A percentile compares a stretch with the other conserved stretches of the same genome.
Evolutionary conservation across 2,888 invertebrate genomes (phyloP).

Genomic region (Lepidochrysops patricia): DNA sequence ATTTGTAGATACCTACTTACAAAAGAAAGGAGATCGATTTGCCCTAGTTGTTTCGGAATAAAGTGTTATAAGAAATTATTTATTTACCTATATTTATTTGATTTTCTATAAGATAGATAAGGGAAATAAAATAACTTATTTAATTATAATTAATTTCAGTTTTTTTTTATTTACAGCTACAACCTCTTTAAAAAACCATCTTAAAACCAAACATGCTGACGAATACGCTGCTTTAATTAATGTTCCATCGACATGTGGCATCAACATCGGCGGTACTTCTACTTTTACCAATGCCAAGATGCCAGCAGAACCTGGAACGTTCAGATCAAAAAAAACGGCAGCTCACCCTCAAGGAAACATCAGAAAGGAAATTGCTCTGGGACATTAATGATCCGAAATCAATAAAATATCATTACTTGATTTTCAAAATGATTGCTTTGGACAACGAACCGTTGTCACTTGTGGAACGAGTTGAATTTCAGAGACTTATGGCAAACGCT

Average conservation of each 20-base stretch:
- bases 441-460: slow-evolving; percentile 27
- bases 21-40: neutral
- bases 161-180: slow-evolving; percentile 14
- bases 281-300: slow-evolving; percentile 19
- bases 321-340: slow-evolving; percentile 19
- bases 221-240: slow-evolving; percentile 22
- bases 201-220: slow-evolving; percentile 25
- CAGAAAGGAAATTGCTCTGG: slow-evolving; percentile 21
- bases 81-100: neutral
- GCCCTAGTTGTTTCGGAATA: neutral
- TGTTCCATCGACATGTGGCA: slow-evolving; percentile 22
- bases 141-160: slow-evolving; percentile 5
- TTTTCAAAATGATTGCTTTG: slow-evolving; percentile 21
- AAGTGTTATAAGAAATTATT: neutral
- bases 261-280: slow-evolving; percentile 21
- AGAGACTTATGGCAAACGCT: slow-evolving; percentile 29
- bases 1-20: neutral
- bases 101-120: neutral
- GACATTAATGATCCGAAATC: slow-evolving; percentile 22
- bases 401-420: slow-evolving; percentile 23
- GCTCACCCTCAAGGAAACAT: slow-evolving; percentile 18
- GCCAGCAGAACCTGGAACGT: slow-evolving; percentile 20
- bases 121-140: slow-evolving; percentile 4
- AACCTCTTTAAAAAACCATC: slow-evolving; percentile 24
- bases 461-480: slow-evolving; percentile 31